Percentiles rank a stretch among this genome's conserved stretches.
These are phyloP conservation scores for Petrolisthes cinctipes DNA, from an alignment of 2,888 invertebrate species.

Conservation along the genomic window DNA sequence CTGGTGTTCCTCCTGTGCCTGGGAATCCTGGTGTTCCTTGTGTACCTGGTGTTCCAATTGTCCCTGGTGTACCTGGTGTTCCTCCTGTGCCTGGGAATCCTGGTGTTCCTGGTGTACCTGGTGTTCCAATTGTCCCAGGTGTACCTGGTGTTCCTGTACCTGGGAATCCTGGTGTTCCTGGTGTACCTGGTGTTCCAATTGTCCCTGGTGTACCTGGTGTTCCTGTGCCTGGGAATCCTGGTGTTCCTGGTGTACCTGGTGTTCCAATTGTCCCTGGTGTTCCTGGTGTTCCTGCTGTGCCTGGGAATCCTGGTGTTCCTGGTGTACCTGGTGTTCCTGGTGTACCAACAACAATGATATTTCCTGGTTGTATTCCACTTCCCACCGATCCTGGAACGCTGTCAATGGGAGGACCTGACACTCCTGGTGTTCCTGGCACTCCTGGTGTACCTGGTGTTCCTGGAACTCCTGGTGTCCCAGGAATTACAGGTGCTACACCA, in stretches of 20 bases:
- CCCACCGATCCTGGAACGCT: neutral
- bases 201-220: neutral
- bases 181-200: neutral
- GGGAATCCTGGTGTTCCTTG: slow-evolving; percentile 9
- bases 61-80: neutral
- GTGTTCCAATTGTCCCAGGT: neutral
- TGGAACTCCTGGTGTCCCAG: slow-evolving; percentile 1
- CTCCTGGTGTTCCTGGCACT: neutral
- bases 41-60: slow-evolving; percentile 4
- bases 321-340: neutral
- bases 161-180: slow-evolving; percentile 1
- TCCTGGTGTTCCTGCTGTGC: slow-evolving; percentile 17
- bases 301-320: slow-evolving; percentile 4
- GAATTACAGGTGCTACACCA: neutral
- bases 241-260: neutral
- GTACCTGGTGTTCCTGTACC: slow-evolving; percentile 8
- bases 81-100: neutral
- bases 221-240: neutral
- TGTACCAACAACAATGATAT: neutral
- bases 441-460: neutral
- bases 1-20: slow-evolving; percentile 8
- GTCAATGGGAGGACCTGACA: neutral
- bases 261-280: slow-evolving; percentile 2
- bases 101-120: slow-evolving; percentile 3
- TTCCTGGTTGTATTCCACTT: neutral